These are phyloP conservation scores for Onychomys leucogaster DNA, from an alignment of 2,797 vertebrate genomes.

Conservation along the genomic window DNA sequence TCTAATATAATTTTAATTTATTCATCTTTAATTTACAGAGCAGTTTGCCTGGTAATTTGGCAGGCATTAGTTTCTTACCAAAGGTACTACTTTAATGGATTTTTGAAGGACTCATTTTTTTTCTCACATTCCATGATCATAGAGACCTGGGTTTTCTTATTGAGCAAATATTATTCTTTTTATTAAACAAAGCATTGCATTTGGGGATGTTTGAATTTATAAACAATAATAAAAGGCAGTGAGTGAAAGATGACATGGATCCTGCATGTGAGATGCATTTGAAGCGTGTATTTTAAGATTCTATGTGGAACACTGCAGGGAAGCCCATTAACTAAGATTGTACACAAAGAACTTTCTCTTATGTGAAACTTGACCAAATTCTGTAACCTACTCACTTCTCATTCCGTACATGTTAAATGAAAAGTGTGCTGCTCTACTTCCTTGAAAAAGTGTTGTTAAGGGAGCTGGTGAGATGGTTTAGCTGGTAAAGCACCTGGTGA, in stretches of 20 bases:
- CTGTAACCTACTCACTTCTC: constrained; percentile 31
- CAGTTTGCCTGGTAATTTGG: constrained; percentile 54
- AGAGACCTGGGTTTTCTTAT: background rate
- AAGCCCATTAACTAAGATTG: background rate
- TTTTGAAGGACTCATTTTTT: constrained; percentile 9
- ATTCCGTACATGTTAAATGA: constrained; percentile 22
- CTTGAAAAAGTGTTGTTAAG: background rate
- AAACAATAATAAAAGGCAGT: constrained; percentile 1
- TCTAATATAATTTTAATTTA: constrained; percentile 58
- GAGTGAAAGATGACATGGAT: background rate
- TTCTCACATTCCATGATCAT: background rate
- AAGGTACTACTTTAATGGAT: background rate
- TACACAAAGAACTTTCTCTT: background rate
- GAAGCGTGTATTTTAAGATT: background rate
- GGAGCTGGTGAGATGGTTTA: background rate
- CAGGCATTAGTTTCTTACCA: constrained; percentile 43
- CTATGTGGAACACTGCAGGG: background rate
- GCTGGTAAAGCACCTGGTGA: background rate
- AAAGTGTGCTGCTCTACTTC: background rate
- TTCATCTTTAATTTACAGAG: constrained; percentile 69
- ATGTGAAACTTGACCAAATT: constrained; percentile 15
- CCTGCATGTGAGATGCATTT: background rate
- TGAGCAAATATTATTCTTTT: constrained; percentile 47
- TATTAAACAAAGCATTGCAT: constrained; percentile 15
- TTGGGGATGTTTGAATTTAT: background rate